Conservation (phyloP, 2,113 vertebrate species). For the Cricetomys ansorgei region DNA sequence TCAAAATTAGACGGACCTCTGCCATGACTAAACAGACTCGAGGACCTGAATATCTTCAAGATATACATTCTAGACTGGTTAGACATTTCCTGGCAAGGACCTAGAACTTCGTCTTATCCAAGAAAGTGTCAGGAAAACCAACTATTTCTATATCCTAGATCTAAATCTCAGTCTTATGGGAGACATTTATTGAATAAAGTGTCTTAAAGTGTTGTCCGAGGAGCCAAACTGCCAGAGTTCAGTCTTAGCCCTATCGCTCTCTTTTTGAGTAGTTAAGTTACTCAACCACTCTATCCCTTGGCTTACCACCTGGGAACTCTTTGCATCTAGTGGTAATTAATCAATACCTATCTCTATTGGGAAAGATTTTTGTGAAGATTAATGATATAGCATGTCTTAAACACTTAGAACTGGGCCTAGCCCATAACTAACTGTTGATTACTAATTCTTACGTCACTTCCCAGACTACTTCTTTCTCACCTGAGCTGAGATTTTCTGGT, state of each 20-base stretch:
- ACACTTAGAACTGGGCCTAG: background rate
- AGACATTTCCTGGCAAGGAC: slow-evolving; percentile 25
- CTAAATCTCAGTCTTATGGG: slow-evolving; percentile 4
- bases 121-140: slow-evolving; percentile 9
- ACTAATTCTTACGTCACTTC: background rate
- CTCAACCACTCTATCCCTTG: background rate
- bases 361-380: background rate
- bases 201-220: background rate
- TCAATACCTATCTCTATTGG: background rate
- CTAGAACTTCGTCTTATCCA: slow-evolving; percentile 25
- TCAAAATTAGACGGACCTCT: slow-evolving; percentile 1
- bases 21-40: slow-evolving; percentile 14
- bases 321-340: background rate
- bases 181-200: slow-evolving; percentile 41
- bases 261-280: background rate
- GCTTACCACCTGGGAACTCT: background rate
- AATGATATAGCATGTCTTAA: background rate
- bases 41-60: slow-evolving; percentile 16
- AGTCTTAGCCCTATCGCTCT: background rate
- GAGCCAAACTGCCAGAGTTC: background rate
- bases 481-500: background rate
- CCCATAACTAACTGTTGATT: background rate
- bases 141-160: slow-evolving; percentile 28
- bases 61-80: slow-evolving; percentile 47
- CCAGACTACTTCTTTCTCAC: background rate